phyloP scores from a whole-genome alignment of 2,113 vertebrate species.

The Calidris pugnax region DNA sequence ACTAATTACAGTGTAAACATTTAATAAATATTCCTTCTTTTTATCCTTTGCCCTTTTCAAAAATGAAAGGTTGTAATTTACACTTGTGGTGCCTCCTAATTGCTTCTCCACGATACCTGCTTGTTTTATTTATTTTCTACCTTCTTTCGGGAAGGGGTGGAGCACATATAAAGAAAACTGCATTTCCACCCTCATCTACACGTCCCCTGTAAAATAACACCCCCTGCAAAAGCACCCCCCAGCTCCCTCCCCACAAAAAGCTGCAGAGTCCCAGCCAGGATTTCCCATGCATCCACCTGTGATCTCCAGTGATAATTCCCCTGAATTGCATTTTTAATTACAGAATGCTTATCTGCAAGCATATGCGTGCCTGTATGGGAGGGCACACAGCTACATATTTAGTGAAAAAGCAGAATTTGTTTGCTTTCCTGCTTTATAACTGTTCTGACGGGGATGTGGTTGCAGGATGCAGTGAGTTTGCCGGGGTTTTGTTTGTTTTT shows the following conservation, averaged over 20 bases:
- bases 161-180: not conserved
- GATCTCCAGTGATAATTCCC: constrained; percentile 10
- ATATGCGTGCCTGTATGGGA: not conserved
- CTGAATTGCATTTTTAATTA: constrained; percentile 9
- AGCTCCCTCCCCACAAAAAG: not conserved
- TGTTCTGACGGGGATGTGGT: not conserved
- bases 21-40: constrained; percentile 62
- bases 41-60: constrained; percentile 57
- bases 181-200: not conserved
- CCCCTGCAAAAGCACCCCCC: not conserved
- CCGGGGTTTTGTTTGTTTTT: not conserved
- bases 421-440: not conserved
- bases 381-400: not conserved
- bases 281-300: not conserved
- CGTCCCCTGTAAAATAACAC: not conserved
- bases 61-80: constrained; percentile 63
- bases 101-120: not conserved
- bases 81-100: not conserved
- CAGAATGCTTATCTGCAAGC: not conserved
- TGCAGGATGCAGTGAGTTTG: not conserved
- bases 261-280: not conserved
- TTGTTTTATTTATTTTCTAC: constrained; percentile 47
- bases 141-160: constrained; percentile 29
- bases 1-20: constrained; percentile 61
- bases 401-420: not conserved